Evolutionary conservation across 2,113 vertebrate species (phyloP).

Genomic region (Pseudonaja textilis): DNA sequence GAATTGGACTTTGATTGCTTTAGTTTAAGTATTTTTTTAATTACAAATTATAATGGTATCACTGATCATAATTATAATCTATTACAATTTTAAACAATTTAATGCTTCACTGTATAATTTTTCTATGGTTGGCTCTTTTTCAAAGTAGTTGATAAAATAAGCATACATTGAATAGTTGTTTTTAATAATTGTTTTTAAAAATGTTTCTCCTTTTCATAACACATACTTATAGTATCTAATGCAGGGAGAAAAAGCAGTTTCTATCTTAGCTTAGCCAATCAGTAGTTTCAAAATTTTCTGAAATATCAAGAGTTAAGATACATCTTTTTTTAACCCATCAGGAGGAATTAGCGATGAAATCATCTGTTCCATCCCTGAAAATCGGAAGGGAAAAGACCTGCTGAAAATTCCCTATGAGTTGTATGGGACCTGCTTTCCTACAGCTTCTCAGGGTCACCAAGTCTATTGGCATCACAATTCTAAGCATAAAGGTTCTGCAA

Average conservation of each 20-base stretch:
- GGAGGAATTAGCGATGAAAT: slow-evolving; percentile 86
- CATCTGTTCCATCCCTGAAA: slow-evolving; percentile 79
- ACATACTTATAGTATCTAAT: slow-evolving; percentile 9
- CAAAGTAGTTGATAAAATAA: not conserved
- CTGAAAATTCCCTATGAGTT: slow-evolving; percentile 90
- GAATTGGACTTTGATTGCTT: not conserved
- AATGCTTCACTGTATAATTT: not conserved
- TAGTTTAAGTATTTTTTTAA: not conserved
- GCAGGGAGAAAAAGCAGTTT: not conserved
- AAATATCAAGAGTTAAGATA: not conserved
- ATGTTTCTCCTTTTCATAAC: slow-evolving; percentile 39
- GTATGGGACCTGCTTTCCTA: slow-evolving; percentile 81
- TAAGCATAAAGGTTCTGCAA: slow-evolving; percentile 63
- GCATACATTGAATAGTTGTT: not conserved
- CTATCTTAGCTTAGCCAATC: slow-evolving; percentile 20
- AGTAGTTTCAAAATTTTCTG: not conserved
- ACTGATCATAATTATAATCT: not conserved
- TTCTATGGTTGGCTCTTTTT: not conserved
- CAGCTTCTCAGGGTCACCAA: slow-evolving; percentile 70
- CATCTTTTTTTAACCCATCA: slow-evolving; percentile 59
- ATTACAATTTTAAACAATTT: not conserved
- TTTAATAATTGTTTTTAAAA: not conserved
- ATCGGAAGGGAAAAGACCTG: slow-evolving; percentile 83
- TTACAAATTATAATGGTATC: not conserved
- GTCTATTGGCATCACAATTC: slow-evolving; percentile 71